Evolutionary conservation across 2,113 vertebrate species (phyloP), one percentile per base, ranked within the genome.

Genomic region (Anoplopoma fimbria): DNA sequence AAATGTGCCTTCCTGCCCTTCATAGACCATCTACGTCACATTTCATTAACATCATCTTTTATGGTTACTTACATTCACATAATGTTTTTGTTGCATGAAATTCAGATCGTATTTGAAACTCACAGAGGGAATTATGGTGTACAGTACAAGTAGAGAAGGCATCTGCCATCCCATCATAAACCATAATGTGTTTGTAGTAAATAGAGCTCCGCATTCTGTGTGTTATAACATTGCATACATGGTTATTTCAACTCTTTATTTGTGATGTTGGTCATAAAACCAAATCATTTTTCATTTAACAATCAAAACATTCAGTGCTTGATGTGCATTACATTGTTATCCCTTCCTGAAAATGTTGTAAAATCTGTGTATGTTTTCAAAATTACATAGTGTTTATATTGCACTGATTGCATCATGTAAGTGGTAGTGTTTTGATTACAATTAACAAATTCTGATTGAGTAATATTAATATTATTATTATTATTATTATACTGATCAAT

Each of bases 221-320:
- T 73, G 81, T 89, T 55, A 63, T 58, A 62, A 73, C 42, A 38
- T 75, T 14, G 10, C 61, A 47, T 60, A 69, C 38, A 36, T 73
- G 69, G 23, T 85, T 47, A 40, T 69, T 82, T 49, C 62, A 69
- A 58, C 40, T 88, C 34, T 75, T 74, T 83, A 57, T 87, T 58
- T 85, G 72, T 64, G 42, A 47, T 70, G 53, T 36, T 77, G 40
- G 72, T 79, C 69, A 80, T 65, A 61, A 84, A 88, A 87, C 68
- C 38, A 70, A 81, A 49, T 61, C 68, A 76, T 81, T 58, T 79
- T 65, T 85, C 51, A 83, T 77, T 77, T 60, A 74, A 77, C 57
- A 69, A 38, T 69, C 14, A 64, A 81, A 58, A 25, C 47, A 21
- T 72, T 75, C 74, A 36, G 61, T 58, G 65, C 74, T 74, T 81